These are phyloP conservation scores for Calliopsis andreniformis DNA, from an alignment of 1,140 invertebrate genomes.

Conservation along the genomic window DNA sequence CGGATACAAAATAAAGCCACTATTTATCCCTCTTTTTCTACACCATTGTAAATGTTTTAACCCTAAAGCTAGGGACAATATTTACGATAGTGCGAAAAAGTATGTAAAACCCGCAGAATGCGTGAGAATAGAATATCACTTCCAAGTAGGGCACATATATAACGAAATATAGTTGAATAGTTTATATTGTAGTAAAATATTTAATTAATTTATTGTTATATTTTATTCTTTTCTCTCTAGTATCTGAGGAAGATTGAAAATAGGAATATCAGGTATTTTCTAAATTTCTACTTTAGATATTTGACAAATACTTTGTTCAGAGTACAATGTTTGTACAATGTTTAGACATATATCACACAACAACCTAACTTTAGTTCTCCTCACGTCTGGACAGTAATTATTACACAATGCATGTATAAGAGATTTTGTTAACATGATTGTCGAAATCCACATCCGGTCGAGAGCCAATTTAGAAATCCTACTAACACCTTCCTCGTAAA, in stretches of 20 bases:
- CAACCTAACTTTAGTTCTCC: too few species aligned
- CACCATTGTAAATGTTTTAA: not conserved
- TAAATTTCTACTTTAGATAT: too few species aligned
- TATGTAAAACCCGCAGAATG: not conserved
- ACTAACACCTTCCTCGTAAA: not conserved
- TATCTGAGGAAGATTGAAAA: too few species aligned
- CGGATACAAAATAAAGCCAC: conserved; percentile 48
- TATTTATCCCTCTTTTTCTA: conserved; percentile 18
- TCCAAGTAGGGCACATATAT: not conserved
- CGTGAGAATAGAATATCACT: not conserved
- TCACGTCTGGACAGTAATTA: too few species aligned
- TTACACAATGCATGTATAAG: not conserved
- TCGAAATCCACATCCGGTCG: conserved; percentile 29
- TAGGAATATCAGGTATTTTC: too few species aligned
- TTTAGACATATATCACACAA: too few species aligned
- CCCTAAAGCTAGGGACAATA: not conserved
- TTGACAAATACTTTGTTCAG: too few species aligned
- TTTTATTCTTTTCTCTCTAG: too few species aligned
- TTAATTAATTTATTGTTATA: too few species aligned
- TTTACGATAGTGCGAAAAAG: not conserved
- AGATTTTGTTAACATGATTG: conserved; percentile 11
- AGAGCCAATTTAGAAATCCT: not conserved
- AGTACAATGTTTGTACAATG: too few species aligned
- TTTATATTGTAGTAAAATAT: too few species aligned
- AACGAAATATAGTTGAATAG: not conserved